Evolutionary conservation across 2,797 vertebrate species (phyloP), one percentile per base, ranked within the genome.

Genomic region (Gymnoscopelus braueri): DNA sequence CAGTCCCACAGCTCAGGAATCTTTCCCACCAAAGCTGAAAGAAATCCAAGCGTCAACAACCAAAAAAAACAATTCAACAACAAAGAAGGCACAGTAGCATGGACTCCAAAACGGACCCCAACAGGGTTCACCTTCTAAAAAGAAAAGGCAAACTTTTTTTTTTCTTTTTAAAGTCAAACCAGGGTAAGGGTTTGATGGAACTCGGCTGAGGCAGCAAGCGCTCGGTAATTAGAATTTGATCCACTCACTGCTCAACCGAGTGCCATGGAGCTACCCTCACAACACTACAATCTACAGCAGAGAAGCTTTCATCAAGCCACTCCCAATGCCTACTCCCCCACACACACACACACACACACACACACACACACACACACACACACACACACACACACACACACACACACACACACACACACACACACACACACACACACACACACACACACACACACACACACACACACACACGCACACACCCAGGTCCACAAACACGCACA

Each of bases 231-330:
- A 61, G 59, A 65, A 24, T 23, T 39, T 32, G 62, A 2, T 11
- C 2, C 9, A 9, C 1, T 7, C 35, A 48, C 81, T 67, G 84
- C 85, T 69, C 78, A 80, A 72, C 86, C 80, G 73, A 78, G 92
- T 88, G 68, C 87, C 93, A 93, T 93, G 79, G 85, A 78, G 79
- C 88, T 10, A 7, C 83, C 86, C 83, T 84, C 81, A 88, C 78
- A 81, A 81, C 77, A 80, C 87, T 87, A 87, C 67, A 52, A 80
- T 79, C 90, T 91, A 89, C 85, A 74, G 85, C 83, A 79, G 82
- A 90, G 84, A 44, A 88, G 79, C 88, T 89, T 92, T 93, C 90
- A 93, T 93, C 90, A 92, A 92, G 88, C 84, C 64, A 14, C 81
- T 84, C 84, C 72, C 74, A 87, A 89, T 73, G 85, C 84, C 76